A percentile compares a stretch with the other conserved stretches of the same genome.
Evolutionary conservation across 1,140 invertebrate species (phyloP).

Genomic region (Battus philenor): DNA sequence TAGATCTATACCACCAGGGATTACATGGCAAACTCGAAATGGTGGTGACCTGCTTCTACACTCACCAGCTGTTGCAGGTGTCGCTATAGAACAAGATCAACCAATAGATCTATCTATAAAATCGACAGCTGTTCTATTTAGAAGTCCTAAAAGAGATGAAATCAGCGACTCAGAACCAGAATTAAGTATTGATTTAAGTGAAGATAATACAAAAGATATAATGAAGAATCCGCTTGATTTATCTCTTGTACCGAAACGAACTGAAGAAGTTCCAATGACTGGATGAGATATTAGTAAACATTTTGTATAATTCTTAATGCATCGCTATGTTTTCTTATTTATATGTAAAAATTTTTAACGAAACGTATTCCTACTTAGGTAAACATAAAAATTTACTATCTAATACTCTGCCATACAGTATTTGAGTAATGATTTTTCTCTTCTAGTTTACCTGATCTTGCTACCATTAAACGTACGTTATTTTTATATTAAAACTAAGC

Average conservation of each 20-base stretch:
- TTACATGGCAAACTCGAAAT: constrained; percentile 74
- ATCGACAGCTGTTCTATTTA: constrained; percentile 70
- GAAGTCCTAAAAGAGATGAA: constrained; percentile 72
- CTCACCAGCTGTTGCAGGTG: constrained; percentile 78
- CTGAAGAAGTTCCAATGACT: constrained; percentile 71
- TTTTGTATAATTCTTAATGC: neutral
- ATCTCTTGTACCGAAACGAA: constrained; percentile 75
- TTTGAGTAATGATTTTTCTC: constrained; percentile 64
- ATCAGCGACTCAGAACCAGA: constrained; percentile 71
- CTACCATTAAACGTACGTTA: constrained; percentile 40
- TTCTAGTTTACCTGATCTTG: constrained; percentile 56
- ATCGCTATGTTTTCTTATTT: constrained; percentile 31
- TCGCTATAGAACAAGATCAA: constrained; percentile 81
- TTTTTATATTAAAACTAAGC: constrained; percentile 23
- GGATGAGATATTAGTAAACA: constrained; percentile 36
- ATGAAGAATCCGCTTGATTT: constrained; percentile 82
- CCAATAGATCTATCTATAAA: constrained; percentile 88
- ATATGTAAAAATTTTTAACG: constrained; percentile 46
- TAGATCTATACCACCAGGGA: constrained; percentile 48
- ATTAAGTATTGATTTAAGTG: constrained; percentile 65
- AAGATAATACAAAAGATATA: constrained; percentile 69
- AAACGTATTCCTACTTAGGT: constrained; percentile 37
- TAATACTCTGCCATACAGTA: constrained; percentile 72
- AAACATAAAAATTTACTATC: constrained; percentile 23
- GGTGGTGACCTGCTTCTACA: constrained; percentile 78